Base-by-base conservation (phyloP, 2,888 invertebrate species). In the Stegana nigrithorax region DNA sequence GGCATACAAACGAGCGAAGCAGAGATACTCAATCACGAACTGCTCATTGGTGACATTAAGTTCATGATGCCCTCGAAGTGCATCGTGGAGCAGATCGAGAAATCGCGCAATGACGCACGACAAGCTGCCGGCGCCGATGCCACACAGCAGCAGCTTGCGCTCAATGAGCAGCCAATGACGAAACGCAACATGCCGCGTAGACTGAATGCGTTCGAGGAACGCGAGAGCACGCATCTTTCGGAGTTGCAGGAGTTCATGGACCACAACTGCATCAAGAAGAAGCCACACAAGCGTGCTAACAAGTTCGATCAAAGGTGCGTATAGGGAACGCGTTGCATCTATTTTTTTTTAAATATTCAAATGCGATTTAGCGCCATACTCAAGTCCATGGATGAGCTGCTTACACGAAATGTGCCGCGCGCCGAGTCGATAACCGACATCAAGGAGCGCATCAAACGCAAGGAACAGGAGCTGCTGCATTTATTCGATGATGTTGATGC, bases 221-320 rank as follows among this genome's bases (percentile, higher is more conserved):
- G 68, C 8, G 75, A 83, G 61, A 83, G 81, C 29, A 68, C 74
- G 50, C 83, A 82, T 61, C 72, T 84, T 60, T 75, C 73, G 42
- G 79, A 82, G 51, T 69, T 83, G 0, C 79, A 76, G 32, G 79
- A 83, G 64, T 84, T 77, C 59, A 68, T 72, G 47, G 78, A 83
- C 8, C 79, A 76, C 17, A 79, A 67, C 26, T 78, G 69, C 14
- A 68, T 83, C 2, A 78, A 73, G 6, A 73, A 71, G 26, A 75
- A 73, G 5, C 59, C 66, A 0, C 75, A 71, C 26, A 76, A 71
- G 32, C 45, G 50, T 65, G 1, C 12, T 45, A 32, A 60, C 6
- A 64, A 64, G 12, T 29, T 70, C 12, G 78, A 81, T 26, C 60
- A 60, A 8, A 67, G 62, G 73, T 73, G 36, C 57, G 66, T 59